Conservation (phyloP, 92 coral and sea anemone species). For the Parazoanthus swiftii region DNA sequence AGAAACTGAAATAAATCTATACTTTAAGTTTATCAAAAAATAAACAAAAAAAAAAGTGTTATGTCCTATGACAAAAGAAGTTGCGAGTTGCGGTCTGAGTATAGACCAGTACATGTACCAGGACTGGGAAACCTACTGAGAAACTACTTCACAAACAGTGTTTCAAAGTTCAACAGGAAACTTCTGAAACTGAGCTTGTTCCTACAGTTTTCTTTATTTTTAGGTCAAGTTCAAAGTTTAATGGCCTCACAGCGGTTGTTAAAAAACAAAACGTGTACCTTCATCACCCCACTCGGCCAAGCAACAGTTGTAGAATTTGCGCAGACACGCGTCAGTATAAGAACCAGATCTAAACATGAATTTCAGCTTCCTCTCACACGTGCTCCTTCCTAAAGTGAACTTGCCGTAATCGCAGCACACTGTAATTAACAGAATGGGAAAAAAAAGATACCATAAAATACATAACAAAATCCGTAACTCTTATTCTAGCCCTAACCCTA, state of each 20-base stretch:
- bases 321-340: conserved; percentile 7
- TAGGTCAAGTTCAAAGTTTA: not conserved
- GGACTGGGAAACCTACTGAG: too few species aligned
- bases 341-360: not conserved
- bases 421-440: not conserved
- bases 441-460: too few species aligned
- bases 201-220: too few species aligned
- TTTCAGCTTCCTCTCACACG: not conserved
- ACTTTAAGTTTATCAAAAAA: too few species aligned
- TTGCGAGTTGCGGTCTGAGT: too few species aligned
- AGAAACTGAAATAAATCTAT: too few species aligned
- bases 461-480: not conserved
- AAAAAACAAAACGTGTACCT: not conserved
- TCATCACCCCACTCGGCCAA: not conserved
- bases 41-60: too few species aligned
- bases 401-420: not conserved
- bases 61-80: too few species aligned
- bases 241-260: not conserved
- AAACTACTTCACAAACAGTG: too few species aligned
- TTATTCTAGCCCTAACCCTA: too few species aligned
- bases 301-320: conserved; percentile 11
- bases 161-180: not conserved
- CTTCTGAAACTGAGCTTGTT: not conserved
- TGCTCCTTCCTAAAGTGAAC: not conserved
- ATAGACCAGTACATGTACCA: too few species aligned